phyloP scores from a whole-genome alignment of 2,797 vertebrate species.

The Microctenopoma lineatum region DNA sequence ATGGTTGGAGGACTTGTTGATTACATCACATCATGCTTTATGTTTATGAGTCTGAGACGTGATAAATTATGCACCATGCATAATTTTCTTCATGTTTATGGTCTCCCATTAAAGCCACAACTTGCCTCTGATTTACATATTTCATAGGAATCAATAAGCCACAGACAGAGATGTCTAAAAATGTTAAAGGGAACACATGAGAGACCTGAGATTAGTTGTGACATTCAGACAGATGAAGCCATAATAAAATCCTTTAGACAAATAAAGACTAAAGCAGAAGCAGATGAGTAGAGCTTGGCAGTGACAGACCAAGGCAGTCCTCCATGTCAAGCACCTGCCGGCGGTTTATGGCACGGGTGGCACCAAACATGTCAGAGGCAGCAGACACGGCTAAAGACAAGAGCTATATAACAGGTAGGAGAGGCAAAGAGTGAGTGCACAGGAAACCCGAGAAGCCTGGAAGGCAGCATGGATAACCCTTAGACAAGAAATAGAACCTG shows the following conservation, averaged over 20 bases:
- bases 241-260: neutral
- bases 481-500: conserved; percentile 77
- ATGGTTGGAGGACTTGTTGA: too few species aligned
- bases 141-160: conserved; percentile 38
- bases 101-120: conserved; percentile 49
- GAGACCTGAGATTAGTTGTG: neutral
- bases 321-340: neutral
- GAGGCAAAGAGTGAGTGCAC: conserved; percentile 1
- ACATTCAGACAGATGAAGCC: neutral
- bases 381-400: conserved; percentile 20
- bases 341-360: neutral
- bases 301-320: too few species aligned
- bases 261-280: neutral
- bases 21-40: neutral
- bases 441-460: conserved; percentile 62
- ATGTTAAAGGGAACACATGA: neutral
- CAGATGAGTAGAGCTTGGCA: neutral
- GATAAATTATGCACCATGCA: conserved; percentile 51
- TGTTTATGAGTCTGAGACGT: neutral
- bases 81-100: neutral
- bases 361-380: neutral
- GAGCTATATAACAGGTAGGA: conserved; percentile 4
- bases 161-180: conserved; percentile 8
- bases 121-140: conserved; percentile 42
- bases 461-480: conserved; percentile 53